Evolutionary conservation across 1,140 invertebrate species (phyloP).

Genomic region (Choristoneura fumiferana): DNA sequence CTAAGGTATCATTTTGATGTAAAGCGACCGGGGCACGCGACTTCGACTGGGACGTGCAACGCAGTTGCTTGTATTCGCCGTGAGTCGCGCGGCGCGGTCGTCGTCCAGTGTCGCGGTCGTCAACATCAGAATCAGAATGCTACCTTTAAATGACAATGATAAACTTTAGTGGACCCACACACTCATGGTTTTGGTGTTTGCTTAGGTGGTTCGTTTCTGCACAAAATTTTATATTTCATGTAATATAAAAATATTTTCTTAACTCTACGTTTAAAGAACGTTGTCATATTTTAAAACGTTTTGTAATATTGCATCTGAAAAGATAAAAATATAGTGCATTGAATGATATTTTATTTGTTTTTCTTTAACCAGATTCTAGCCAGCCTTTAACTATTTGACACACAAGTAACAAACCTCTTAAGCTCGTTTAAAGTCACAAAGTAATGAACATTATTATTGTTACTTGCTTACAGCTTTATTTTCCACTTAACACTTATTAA

Average conservation of each 20-base stretch:
- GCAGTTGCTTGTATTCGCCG: no score
- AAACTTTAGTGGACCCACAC: constrained; percentile 17
- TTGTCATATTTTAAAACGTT: constrained; percentile 22
- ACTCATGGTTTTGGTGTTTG: constrained; percentile 32
- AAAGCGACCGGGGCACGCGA: no score
- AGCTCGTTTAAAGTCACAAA: no score
- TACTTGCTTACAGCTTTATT: no score
- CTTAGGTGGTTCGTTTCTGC: constrained; percentile 29
- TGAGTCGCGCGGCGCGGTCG: no score
- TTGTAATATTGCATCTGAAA: constrained; percentile 46
- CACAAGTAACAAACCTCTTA: no score
- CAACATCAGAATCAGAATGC: no score
- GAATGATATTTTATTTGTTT: constrained; percentile 42
- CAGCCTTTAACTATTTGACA: background rate
- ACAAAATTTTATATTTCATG: constrained; percentile 30
- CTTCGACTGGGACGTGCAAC: no score
- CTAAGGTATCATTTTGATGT: no score
- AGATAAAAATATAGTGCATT: constrained; percentile 61
- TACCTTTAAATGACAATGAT: background rate
- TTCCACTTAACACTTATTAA: no score
- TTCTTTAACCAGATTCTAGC: background rate
- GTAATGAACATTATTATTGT: no score
- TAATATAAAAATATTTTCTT: constrained; percentile 43
- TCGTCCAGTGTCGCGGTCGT: no score
- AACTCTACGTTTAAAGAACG: constrained; percentile 24